Evolutionary conservation across 2,797 vertebrate genomes (phyloP).

Genomic region (Microcaecilia unicolor): DNA sequence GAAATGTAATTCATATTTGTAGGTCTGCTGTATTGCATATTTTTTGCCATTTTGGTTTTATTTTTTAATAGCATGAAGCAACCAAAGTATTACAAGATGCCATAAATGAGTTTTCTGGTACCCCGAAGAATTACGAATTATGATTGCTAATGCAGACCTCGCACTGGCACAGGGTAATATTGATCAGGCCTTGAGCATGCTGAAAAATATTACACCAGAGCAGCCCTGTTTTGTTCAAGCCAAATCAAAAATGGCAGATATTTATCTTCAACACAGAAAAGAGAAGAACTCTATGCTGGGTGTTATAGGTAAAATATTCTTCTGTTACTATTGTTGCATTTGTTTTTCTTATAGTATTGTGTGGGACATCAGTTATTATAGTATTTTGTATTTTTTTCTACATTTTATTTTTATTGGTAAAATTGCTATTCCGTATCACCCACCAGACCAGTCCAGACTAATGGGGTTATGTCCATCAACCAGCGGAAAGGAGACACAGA

Average conservation of each 20-base stretch:
- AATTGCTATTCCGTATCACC: too few species aligned
- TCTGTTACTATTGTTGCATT: conserved; percentile 5
- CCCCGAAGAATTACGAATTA: conserved; percentile 83
- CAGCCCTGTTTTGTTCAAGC: conserved; percentile 88
- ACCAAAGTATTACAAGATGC: conserved; percentile 92
- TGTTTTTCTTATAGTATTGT: too few species aligned
- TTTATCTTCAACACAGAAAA: conserved; percentile 86
- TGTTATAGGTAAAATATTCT: conserved; percentile 79
- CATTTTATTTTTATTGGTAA: too few species aligned
- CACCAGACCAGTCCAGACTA: too few species aligned
- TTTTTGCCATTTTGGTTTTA: neutral
- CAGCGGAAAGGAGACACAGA: too few species aligned
- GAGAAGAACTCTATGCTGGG: conserved; percentile 81
- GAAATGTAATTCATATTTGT: too few species aligned
- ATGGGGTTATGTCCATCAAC: too few species aligned
- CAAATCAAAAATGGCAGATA: conserved; percentile 92
- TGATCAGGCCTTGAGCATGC: conserved; percentile 83
- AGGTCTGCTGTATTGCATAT: too few species aligned
- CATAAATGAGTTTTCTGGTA: conserved; percentile 91
- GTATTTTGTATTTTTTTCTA: too few species aligned
- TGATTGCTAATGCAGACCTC: conserved; percentile 84
- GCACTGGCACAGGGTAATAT: conserved; percentile 79
- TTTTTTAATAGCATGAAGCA: conserved; percentile 78
- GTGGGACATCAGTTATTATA: too few species aligned
- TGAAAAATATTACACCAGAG: conserved; percentile 77